Evolutionary conservation across 2,797 vertebrate genomes (phyloP).

Genomic region (Sebastes kiyomatsui): DNA sequence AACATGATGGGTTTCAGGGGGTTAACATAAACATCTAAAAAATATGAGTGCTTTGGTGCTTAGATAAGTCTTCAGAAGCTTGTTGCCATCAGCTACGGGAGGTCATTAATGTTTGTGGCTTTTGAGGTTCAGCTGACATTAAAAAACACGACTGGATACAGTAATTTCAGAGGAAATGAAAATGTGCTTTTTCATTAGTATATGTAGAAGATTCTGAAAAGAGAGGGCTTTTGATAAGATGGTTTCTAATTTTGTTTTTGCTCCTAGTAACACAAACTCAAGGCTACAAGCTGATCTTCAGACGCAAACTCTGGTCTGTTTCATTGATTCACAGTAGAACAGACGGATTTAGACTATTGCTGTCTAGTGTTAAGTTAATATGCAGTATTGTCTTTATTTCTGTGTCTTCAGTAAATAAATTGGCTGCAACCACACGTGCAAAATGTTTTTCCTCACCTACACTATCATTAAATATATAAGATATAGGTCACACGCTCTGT

Average conservation of each 20-base stretch:
- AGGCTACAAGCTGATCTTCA: neutral
- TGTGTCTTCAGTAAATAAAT: neutral
- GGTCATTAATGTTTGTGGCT: neutral
- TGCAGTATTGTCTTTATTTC: neutral
- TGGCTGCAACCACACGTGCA: neutral
- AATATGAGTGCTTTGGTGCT: neutral
- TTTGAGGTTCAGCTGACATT: neutral
- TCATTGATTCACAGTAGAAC: neutral
- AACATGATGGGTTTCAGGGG: neutral
- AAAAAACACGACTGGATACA: neutral
- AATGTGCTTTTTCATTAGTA: neutral
- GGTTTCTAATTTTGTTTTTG: neutral
- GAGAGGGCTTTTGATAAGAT: neutral
- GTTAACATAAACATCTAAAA: conserved; percentile 7
- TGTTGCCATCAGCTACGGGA: neutral
- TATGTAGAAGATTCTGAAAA: neutral
- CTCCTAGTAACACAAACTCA: neutral
- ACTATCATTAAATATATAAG: neutral
- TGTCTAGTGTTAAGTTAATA: neutral
- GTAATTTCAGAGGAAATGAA: neutral
- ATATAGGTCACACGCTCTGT: neutral
- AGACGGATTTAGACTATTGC: neutral
- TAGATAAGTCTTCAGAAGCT: conserved; percentile 1
- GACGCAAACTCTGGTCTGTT: neutral
- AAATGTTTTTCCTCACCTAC: neutral